Evolutionary conservation across 2,797 vertebrate genomes (phyloP), one percentile per base, ranked within the genome.

Genomic region (Hemitrygon akajei): DNA sequence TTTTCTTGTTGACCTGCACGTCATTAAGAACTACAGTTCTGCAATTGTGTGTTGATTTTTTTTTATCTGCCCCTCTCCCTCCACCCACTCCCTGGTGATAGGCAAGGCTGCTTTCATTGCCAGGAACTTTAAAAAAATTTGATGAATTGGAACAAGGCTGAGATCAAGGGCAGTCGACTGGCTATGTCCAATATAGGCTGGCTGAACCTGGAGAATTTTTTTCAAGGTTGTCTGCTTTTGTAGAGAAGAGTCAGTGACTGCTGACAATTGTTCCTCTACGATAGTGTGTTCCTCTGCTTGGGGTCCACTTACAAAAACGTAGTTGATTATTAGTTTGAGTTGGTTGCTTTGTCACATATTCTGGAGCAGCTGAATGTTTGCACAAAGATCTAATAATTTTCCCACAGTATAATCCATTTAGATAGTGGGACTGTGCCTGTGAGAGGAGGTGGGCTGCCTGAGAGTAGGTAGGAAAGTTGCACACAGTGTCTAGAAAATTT

Each of bases 161-260:
- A 34, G n/a, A 3, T 7, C 14, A 66, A 34, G 63, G 34, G 16
- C n/a, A 7, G n/a, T 20, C 69, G 86, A 22, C 6, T 1, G 66
- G 60, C 7, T 34, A 2, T 3, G 86, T 37, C 86, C 60, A 66
- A 37, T n/a, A 89, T 69, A 63, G 66, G 60, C 63, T 69, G 9
- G n/a, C 86, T 69, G 86, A 89, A 89, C 60, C 34, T 89, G 86
- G 86, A 89, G n/a, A 89, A 89, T 69, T 89, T 22, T 47, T 89
- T 37, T 37, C 86, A 89, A 37, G 63, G 60, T 63, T 89, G 30
- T 60, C 63, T 89, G 60, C n/a, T 34, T 16, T 20, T 34, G 60
- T 87, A 86, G 56, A 86, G 79, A 37, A 81, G 58, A 34, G 7
- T 27, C 60, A 56, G 84, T 87, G 84, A 87, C 58, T 66, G 18